Percentiles rank a stretch among this genome's conserved stretches.
These are phyloP conservation scores for Xenopus petersii DNA, from an alignment of 2,797 vertebrate genomes.

Conservation along the genomic window DNA sequence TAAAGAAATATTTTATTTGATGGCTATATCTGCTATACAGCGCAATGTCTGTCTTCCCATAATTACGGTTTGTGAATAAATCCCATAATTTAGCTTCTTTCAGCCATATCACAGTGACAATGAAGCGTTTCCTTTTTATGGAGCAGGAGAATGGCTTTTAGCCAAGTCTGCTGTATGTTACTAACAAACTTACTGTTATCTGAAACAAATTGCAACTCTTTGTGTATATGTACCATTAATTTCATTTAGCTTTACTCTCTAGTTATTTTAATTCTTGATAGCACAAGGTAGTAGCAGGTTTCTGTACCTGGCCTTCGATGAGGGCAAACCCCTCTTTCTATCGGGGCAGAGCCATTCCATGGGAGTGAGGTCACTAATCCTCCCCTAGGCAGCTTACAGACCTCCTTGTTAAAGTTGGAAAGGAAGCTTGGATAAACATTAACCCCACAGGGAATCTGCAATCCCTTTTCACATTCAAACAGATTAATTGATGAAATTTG, in stretches of 20 bases:
- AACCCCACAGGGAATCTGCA: constrained; percentile 51
- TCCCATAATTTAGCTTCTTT: neutral
- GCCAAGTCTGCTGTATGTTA: too few species aligned
- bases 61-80: too few species aligned
- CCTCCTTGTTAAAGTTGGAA: constrained; percentile 37
- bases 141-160: too few species aligned
- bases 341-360: constrained; percentile 32
- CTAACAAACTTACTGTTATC: too few species aligned
- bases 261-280: too few species aligned
- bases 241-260: too few species aligned
- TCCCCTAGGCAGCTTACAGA: constrained; percentile 51
- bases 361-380: constrained; percentile 45
- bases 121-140: too few species aligned
- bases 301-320: constrained; percentile 24
- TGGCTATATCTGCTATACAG: too few species aligned
- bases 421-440: constrained; percentile 42
- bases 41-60: too few species aligned
- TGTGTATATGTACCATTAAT: too few species aligned
- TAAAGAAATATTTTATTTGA: neutral
- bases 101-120: neutral
- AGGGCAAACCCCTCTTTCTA: constrained; percentile 27
- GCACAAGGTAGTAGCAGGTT: too few species aligned
- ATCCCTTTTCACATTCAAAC: constrained; percentile 47
- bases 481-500: constrained; percentile 48
- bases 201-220: too few species aligned